Evolutionary conservation across 1,140 invertebrate genomes (phyloP).

Genomic region (Harpegnathos saltator): DNA sequence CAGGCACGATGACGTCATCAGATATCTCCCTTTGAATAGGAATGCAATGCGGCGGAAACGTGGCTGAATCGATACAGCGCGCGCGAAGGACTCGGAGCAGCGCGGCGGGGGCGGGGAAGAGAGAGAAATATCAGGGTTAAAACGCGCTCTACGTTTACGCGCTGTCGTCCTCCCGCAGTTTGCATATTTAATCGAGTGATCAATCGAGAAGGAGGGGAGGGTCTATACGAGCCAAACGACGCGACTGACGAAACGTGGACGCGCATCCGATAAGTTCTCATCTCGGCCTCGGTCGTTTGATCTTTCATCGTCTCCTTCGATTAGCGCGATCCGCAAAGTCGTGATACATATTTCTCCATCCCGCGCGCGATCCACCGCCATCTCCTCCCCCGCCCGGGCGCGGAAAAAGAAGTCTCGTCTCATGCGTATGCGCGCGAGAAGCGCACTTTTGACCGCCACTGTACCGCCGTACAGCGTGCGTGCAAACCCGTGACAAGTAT

Average conservation of each 20-base stretch:
- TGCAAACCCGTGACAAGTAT: slow-evolving; percentile 59
- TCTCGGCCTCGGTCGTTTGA: background rate
- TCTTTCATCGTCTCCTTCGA: background rate
- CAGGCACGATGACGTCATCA: slow-evolving; percentile 36
- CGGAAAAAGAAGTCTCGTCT: too few relatives aligned
- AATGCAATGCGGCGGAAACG: slow-evolving; percentile 37
- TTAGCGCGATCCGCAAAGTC: too few relatives aligned
- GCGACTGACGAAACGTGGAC: background rate
- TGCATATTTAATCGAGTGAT: background rate
- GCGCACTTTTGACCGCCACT: slow-evolving; percentile 11
- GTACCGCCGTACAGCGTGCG: background rate
- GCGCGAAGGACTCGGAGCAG: slow-evolving; percentile 1
- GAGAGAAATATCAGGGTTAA: background rate
- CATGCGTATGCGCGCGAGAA: too few relatives aligned
- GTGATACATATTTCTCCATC: too few relatives aligned
- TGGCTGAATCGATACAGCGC: slow-evolving; percentile 34
- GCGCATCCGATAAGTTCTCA: background rate
- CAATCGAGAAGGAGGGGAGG: background rate
- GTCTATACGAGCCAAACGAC: background rate
- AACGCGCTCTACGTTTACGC: background rate
- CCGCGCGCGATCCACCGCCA: too few relatives aligned
- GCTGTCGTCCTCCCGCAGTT: background rate
- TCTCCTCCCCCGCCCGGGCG: too few relatives aligned
- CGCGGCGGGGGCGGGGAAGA: too few relatives aligned
- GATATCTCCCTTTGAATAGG: slow-evolving; percentile 35